Evolutionary conservation across 2,797 vertebrate species (phyloP).

Genomic region (Orestias chungarensis): DNA sequence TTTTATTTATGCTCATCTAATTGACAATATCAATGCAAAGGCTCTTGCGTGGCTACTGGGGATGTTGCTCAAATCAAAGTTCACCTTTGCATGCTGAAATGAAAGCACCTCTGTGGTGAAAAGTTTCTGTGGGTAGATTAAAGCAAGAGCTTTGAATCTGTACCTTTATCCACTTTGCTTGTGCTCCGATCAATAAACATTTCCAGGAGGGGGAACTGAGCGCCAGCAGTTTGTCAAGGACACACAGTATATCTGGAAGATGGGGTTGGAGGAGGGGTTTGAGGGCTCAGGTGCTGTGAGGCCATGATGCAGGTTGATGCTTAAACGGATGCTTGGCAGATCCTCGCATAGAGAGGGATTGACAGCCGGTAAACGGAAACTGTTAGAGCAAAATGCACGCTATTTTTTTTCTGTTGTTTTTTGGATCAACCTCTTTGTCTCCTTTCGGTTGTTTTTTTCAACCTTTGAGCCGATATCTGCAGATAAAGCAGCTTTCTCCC

Average conservation of each 20-base stretch:
- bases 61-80: neutral
- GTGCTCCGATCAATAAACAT: conserved; percentile 56
- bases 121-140: conserved; percentile 29
- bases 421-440: conserved; percentile 1
- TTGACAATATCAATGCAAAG: conserved; percentile 4
- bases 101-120: neutral
- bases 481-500: conserved; percentile 29
- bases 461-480: conserved; percentile 28
- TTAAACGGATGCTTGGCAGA: conserved; percentile 53
- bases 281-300: conserved; percentile 47
- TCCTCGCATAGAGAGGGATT: conserved; percentile 50
- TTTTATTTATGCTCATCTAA: neutral
- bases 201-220: conserved; percentile 44
- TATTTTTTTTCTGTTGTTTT: neutral
- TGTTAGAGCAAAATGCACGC: conserved; percentile 9
- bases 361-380: conserved; percentile 24
- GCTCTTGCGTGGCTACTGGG: neutral
- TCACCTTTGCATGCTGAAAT: neutral
- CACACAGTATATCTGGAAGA: conserved; percentile 62
- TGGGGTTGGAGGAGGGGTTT: conserved; percentile 56
- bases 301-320: conserved; percentile 57
- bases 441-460: neutral
- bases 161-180: conserved; percentile 47
- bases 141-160: conserved; percentile 26
- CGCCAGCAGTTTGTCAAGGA: conserved; percentile 71